Base-by-base conservation (phyloP, 2,797 vertebrate genomes). In the Characodon lateralis region DNA sequence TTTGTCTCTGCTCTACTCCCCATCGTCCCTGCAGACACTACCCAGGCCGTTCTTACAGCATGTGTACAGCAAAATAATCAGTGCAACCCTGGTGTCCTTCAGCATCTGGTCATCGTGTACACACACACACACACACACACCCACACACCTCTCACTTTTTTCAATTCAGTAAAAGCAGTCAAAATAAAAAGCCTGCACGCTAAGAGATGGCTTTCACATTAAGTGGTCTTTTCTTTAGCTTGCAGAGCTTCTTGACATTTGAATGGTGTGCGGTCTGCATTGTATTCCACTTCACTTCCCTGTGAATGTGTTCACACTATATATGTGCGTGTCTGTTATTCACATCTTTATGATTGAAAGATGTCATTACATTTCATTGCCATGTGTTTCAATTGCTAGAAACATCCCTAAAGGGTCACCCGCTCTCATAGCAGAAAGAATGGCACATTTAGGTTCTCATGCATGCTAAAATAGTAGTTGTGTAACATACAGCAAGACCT, bases 201-300 rank as follows among this genome's bases (percentile, higher is more conserved):
- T 78, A 78, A 76, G 78, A 76, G 81, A 83, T 83, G 85, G 73
- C 78, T 79, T 80, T 87, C 51, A 76, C 79, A 83, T 89, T 82
- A 85, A 86, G 87, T 88, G 83, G 43, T 87, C 78, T 87, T 86
- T 86, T 80, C 76, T 80, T 84, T 87, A 50, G 80, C 80, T 77
- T 7, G 0, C 73, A 86, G 81, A 89, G 88, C 80, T 85, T 83
- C 76, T 89, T 93, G 90, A 92, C 88, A 92, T 93, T 92, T 94
- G 16, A 88, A 88, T 78, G 78, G 70, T 61, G 59, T 2, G 10
- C 46, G 2, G 61, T 50, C 59, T 73, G 69, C 56, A 43, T 71
- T 81, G 75, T 76, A 65, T 73, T 78, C 71, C 75, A 76, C 28
- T 84, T 76, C n/a, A 63, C 35, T 58, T 66, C 24, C 69, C 20